Evolutionary conservation across 1,140 invertebrate genomes (phyloP).

Genomic region (Acromyrmex heyeri): DNA sequence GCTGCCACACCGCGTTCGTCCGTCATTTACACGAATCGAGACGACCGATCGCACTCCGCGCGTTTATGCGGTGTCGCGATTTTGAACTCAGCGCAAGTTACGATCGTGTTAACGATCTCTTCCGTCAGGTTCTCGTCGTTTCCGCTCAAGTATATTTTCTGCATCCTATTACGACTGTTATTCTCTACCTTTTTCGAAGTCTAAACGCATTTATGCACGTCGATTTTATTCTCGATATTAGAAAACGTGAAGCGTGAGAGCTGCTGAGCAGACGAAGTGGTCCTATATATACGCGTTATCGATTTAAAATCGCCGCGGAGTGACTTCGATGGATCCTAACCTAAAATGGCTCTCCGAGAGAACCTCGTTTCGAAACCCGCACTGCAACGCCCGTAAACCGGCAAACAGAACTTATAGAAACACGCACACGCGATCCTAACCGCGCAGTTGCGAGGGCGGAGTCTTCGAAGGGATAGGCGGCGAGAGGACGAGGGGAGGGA

Average conservation of each 20-base stretch:
- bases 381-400: constrained; percentile 5
- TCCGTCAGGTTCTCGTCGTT: neutral
- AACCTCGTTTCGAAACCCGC: neutral
- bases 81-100: constrained; percentile 8
- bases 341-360: neutral
- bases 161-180: neutral
- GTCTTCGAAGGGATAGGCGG: neutral
- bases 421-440: neutral
- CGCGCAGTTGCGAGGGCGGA: constrained; percentile 39
- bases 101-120: neutral
- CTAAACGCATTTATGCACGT: neutral
- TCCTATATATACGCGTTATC: neutral
- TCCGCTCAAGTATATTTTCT: neutral
- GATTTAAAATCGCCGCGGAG: constrained; percentile 40
- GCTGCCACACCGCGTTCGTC: neutral
- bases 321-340: constrained; percentile 25
- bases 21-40: neutral
- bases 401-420: neutral
- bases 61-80: neutral
- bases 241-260: too few species aligned
- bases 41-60: too few species aligned
- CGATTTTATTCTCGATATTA: neutral
- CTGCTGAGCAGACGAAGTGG: too few species aligned
- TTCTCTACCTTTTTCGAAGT: neutral
- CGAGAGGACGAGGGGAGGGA: neutral